These are phyloP conservation scores for Calycopis cecrops DNA, from an alignment of 1,140 invertebrate species.

Conservation along the genomic window DNA sequence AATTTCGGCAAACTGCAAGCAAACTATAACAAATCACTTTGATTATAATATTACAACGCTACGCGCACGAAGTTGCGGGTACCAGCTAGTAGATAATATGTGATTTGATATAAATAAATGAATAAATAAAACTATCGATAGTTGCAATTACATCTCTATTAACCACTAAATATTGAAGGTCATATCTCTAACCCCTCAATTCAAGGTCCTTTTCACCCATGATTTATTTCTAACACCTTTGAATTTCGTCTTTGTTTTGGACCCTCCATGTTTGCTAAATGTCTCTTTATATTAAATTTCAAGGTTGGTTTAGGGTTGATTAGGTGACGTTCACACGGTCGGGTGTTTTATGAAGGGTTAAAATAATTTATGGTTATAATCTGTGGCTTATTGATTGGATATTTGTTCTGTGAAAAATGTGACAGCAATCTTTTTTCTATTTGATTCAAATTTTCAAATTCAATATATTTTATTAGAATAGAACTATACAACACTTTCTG, in stretches of 20 bases:
- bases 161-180: neutral
- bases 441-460: no score
- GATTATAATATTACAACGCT: no score
- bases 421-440: no score
- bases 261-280: conserved; percentile 9
- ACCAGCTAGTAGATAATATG: no score
- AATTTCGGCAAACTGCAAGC: no score
- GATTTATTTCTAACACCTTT: conserved; percentile 11
- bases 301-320: conserved; percentile 2
- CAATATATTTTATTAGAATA: no score
- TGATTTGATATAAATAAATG: neutral
- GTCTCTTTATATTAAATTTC: conserved; percentile 5
- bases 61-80: no score
- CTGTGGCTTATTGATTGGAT: no score
- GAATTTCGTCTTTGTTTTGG: neutral
- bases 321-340: neutral
- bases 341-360: neutral
- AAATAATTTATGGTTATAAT: no score
- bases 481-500: no score
- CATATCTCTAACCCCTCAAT: neutral
- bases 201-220: conserved; percentile 3
- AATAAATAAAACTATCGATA: neutral
- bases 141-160: neutral
- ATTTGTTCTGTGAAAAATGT: no score
- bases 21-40: no score